Evolutionary conservation across 2,888 invertebrate genomes (phyloP).

Genomic region (Ptychoptera contaminata): DNA sequence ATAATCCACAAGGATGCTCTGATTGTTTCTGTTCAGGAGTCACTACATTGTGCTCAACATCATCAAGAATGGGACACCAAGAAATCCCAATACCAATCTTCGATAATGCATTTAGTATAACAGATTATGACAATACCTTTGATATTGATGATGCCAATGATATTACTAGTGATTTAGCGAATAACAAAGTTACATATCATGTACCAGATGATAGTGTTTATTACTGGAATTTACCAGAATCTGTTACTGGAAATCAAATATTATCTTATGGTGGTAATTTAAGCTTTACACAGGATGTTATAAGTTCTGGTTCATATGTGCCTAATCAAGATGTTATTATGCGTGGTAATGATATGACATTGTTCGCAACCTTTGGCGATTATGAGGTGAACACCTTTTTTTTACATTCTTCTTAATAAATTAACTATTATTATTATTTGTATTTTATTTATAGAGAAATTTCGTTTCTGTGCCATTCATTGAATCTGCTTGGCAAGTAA

Average conservation of each 20-base stretch:
- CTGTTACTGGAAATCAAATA: constrained; percentile 57
- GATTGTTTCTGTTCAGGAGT: constrained; percentile 82
- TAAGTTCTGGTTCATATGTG: constrained; percentile 34
- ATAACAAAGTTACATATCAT: constrained; percentile 45
- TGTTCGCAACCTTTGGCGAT: constrained; percentile 45
- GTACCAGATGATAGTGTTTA: constrained; percentile 34
- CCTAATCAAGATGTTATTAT: constrained; percentile 71
- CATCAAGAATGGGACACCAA: constrained; percentile 37
- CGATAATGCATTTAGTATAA: constrained; percentile 42
- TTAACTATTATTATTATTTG: constrained; percentile 5
- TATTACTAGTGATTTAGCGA: constrained; percentile 34
- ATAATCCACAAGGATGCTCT: constrained; percentile 63
- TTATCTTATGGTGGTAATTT: constrained; percentile 78
- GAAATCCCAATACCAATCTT: constrained; percentile 49
- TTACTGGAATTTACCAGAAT: constrained; percentile 62
- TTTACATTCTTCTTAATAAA: neutral
- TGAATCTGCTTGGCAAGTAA: constrained; percentile 49
- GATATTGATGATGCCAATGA: constrained; percentile 15
- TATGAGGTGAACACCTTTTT: constrained; percentile 7
- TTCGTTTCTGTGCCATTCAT: constrained; percentile 40
- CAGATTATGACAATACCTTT: constrained; percentile 33
- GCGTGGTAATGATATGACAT: constrained; percentile 56
- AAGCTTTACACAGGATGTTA: constrained; percentile 55
- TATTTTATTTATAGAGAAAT: constrained; percentile 23
- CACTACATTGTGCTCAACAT: constrained; percentile 43